Percentiles rank a stretch among this genome's conserved stretches.
Evolutionary conservation across 1,140 invertebrate genomes (phyloP).

Genomic region (Mya arenaria): DNA sequence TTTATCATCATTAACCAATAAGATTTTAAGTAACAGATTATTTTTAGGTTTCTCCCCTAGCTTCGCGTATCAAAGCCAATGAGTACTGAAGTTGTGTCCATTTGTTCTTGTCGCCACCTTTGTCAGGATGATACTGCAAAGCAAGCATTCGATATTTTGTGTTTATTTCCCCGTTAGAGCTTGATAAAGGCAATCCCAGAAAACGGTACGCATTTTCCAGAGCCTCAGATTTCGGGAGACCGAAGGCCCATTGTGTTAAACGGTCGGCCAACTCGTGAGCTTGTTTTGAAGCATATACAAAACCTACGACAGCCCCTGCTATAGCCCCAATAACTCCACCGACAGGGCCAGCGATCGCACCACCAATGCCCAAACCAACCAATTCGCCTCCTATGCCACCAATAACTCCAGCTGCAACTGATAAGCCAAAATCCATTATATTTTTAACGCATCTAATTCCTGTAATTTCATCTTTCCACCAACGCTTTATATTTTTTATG

Average conservation of each 20-base stretch:
- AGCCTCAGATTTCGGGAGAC: neutral
- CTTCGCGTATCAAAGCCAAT: neutral
- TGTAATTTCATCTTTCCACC: slow-evolving; percentile 5
- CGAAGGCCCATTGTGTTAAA: slow-evolving; percentile 9
- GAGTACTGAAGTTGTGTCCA: slow-evolving; percentile 11
- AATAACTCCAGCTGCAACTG: neutral
- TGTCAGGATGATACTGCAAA: neutral
- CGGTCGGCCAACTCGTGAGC: neutral
- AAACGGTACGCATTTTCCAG: neutral
- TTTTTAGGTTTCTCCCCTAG: neutral
- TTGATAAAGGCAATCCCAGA: neutral
- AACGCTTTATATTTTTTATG: neutral
- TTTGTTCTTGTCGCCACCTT: neutral
- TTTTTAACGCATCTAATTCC: neutral
- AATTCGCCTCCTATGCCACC: slow-evolving; percentile 1
- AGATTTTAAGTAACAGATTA: too few species aligned
- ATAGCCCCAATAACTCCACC: neutral
- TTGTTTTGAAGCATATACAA: neutral
- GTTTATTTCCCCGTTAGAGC: neutral
- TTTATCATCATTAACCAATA: too few species aligned
- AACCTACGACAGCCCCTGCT: neutral
- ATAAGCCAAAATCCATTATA: neutral
- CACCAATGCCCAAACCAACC: neutral
- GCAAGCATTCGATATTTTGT: neutral
- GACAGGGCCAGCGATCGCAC: neutral